Evolutionary conservation across 2,888 invertebrate species (phyloP), one percentile per base, ranked within the genome.

Genomic region (Hypena proboscidalis): DNA sequence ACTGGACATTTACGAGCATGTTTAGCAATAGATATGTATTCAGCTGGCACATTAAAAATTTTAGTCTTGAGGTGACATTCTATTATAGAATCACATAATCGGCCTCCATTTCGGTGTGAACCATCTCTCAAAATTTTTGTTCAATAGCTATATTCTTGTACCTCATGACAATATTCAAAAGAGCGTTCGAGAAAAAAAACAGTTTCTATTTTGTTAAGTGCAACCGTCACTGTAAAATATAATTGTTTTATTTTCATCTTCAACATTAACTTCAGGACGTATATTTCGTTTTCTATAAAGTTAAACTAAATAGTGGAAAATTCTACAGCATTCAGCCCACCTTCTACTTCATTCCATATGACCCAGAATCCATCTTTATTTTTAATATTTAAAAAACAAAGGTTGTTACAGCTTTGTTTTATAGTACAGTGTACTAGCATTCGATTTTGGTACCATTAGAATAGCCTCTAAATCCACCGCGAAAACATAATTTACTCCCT

Each of bases 291-390:
- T 39, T 39, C 39, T 4, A 48, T 23, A 19, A 45, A 42, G 25
- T 30, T 11, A 8, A 26, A 9, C 33, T 36, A 48, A 22, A 54
- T 48, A 23, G 35, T 20, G n/a, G 52, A 44, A 53, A 57, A 57
- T 10, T 50, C 57, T 23, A 53, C 50, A 8, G 52, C 26, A 33
- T 52, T 50, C 5, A 53, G 9, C 8, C 53, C 47, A 25, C 56
- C 49, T 42, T 57, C 49, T 4, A 17, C 32, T 47, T 57, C 47
- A 13, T 50, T 52, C 52, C 52, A 57, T 11, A 57, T 5, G 30
- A 21, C 55, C 37, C 47, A 55, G 19, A 23, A 53, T 2, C 49
- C 55, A 38, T 55, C 43, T 25, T 52, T 47, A 9, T 39, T 54
- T 9, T 41, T 51, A 10, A 37, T 31, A 21, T 37, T 33, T 10